Percentiles rank a stretch among this genome's conserved stretches.
phyloP scores from a whole-genome alignment of 1,140 invertebrate species.

The Eubasilissa regina region DNA sequence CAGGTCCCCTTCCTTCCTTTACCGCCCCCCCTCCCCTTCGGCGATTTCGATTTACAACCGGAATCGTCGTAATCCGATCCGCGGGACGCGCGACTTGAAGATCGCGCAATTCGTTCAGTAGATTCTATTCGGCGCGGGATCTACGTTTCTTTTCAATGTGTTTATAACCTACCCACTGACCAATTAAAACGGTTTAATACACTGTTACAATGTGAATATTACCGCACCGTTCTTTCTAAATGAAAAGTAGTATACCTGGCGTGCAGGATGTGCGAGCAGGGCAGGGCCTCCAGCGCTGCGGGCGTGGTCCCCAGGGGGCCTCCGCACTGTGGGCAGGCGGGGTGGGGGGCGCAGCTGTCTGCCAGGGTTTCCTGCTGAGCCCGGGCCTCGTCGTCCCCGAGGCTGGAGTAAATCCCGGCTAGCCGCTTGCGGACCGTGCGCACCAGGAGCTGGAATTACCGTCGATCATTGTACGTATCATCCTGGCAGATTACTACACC shows the following conservation, averaged over 20 bases:
- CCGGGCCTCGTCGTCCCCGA: conserved; percentile 86
- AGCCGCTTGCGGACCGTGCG: conserved; percentile 83
- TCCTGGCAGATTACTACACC: too few species aligned
- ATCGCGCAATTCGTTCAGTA: too few species aligned
- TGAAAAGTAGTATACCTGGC: conserved; percentile 76
- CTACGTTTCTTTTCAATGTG: too few species aligned
- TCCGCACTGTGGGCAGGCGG: conserved; percentile 84
- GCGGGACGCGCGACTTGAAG: too few species aligned
- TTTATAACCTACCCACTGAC: too few species aligned
- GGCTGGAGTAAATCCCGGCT: conserved; percentile 83
- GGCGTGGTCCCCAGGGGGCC: conserved; percentile 78
- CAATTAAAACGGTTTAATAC: too few species aligned
- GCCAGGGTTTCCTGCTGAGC: conserved; percentile 82
- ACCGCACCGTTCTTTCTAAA: not conserved
- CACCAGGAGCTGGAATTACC: conserved; percentile 77
- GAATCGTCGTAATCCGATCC: too few species aligned
- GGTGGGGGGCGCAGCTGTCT: conserved; percentile 80
- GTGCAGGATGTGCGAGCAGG: conserved; percentile 89
- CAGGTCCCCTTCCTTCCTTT: too few species aligned
- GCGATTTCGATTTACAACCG: too few species aligned
- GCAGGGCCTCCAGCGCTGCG: conserved; percentile 83
- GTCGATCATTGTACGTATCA: not conserved
- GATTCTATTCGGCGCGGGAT: too few species aligned
- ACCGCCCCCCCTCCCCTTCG: too few species aligned
- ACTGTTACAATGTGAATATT: too few species aligned